phyloP scores from a whole-genome alignment of 2,113 vertebrate species.

The Athene noctua region DNA sequence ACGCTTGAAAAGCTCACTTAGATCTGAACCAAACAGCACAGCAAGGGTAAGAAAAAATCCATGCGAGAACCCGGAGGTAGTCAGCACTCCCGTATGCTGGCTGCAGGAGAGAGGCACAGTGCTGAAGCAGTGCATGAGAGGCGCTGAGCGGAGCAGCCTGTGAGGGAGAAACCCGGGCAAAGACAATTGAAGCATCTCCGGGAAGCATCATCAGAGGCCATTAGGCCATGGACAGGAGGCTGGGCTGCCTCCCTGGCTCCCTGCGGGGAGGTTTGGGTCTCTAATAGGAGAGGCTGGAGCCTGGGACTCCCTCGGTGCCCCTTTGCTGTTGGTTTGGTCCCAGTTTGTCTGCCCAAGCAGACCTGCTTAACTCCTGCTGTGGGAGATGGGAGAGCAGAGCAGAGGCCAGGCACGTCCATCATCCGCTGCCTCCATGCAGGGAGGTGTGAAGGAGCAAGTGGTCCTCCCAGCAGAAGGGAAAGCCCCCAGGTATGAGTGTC shows the following conservation, averaged over 20 bases:
- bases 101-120: not conserved
- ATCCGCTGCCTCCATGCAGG: rapidly evolving
- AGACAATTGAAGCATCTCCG: not conserved
- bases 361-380: not conserved
- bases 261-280: not conserved
- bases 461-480: not conserved
- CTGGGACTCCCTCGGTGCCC: not conserved
- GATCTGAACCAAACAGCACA: not conserved
- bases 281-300: not conserved
- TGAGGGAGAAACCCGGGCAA: not conserved
- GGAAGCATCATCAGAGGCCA: not conserved
- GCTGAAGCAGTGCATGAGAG: not conserved
- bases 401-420: not conserved
- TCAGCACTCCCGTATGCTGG: rapidly evolving
- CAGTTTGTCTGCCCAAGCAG: not conserved
- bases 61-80: not conserved
- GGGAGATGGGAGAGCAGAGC: not conserved
- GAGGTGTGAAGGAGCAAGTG: rapidly evolving
- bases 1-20: not conserved
- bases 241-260: not conserved
- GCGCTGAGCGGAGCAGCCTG: not conserved
- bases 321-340: not conserved
- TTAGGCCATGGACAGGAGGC: rapidly evolving
- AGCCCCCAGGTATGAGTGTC: rapidly evolving
- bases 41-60: not conserved